Base-by-base conservation (phyloP, 64 coral and sea anemone species). In the Catalaphyllia jardinei region DNA sequence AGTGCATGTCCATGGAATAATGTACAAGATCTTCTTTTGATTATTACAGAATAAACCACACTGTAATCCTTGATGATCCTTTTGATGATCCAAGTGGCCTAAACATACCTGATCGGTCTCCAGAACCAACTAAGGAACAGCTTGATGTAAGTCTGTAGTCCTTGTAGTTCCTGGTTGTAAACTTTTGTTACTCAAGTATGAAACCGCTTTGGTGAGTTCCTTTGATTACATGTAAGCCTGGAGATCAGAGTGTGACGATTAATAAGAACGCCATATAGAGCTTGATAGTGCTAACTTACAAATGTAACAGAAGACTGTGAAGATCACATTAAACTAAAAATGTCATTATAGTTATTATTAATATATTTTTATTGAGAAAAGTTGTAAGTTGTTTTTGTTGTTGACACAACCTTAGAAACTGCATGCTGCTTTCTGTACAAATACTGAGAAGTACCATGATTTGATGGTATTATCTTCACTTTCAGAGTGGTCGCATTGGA, bases 51-150 rank as follows among this genome's bases (percentile, higher is more conserved):
- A 95, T 99, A 78, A 99, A 88, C 80, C 94, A 99, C 80, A 99
- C 97, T 65, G 88, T 99, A 2, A 92, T 99, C 15, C 49, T 99
- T 74, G 97, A 99, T 71, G 97, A 95, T 69, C 91, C 97, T 50
- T 99, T 93, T 99, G 91, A 99, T 89, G 97, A 99, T 78, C 94
- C 97, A 24, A 28, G 59, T 86, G 94, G 87, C 16, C 54, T 99
- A 9, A 80, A 73, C 29, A 64, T 99, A 24, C 97, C 97, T 25
- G 97, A 99, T 74, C 91, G 93, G 38, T 99, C 97, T 22, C 97
- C 97, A 42, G 97, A 99, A 86, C 97, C 97, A 86, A 99, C 93
- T 10, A 99, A 99, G 75, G 93, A 99, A 75, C 97, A 99, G 25
- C 88, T 98, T 11, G 97, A 99, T 88, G 97, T 99, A 82, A 78